These are phyloP conservation scores for Lumbricus terrestris DNA, from an alignment of 2,888 invertebrate genomes.

Conservation along the genomic window DNA sequence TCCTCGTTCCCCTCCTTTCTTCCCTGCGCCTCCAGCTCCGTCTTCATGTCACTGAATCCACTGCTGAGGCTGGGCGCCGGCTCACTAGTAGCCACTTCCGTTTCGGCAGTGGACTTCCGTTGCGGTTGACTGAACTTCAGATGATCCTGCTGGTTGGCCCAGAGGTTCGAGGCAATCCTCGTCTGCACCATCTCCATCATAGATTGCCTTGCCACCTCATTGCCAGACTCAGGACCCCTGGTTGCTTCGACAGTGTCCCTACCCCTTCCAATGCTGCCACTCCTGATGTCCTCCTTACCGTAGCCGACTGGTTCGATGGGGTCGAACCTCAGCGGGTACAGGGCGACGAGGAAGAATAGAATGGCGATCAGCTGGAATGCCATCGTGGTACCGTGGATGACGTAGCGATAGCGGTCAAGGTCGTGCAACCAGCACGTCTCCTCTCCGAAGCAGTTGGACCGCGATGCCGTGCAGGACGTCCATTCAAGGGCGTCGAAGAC, in stretches of 20 bases:
- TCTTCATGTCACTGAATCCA: neutral
- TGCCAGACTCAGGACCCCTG: neutral
- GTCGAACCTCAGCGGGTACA: neutral
- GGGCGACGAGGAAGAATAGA: conserved; percentile 5
- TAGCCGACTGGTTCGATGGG: neutral
- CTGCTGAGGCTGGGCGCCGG: neutral
- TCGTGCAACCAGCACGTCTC: conserved; percentile 22
- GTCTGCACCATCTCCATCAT: neutral
- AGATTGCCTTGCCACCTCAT: neutral
- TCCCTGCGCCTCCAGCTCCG: neutral
- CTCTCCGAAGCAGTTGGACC: conserved; percentile 24
- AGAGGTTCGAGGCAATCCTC: neutral
- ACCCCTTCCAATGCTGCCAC: neutral
- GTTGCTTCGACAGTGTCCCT: neutral
- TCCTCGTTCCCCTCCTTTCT: too few relatives aligned
- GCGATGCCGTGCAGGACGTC: conserved; percentile 22
- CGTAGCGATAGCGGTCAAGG: conserved; percentile 18
- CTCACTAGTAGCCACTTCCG: neutral
- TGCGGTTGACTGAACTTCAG: neutral
- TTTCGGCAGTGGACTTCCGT: neutral
- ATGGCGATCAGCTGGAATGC: conserved; percentile 26
- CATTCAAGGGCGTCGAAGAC: conserved; percentile 21
- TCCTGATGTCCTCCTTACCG: neutral
- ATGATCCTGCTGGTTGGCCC: neutral
- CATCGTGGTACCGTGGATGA: conserved; percentile 25